These are phyloP conservation scores for Parus major DNA, from an alignment of 2,113 vertebrate genomes.

Conservation along the genomic window DNA sequence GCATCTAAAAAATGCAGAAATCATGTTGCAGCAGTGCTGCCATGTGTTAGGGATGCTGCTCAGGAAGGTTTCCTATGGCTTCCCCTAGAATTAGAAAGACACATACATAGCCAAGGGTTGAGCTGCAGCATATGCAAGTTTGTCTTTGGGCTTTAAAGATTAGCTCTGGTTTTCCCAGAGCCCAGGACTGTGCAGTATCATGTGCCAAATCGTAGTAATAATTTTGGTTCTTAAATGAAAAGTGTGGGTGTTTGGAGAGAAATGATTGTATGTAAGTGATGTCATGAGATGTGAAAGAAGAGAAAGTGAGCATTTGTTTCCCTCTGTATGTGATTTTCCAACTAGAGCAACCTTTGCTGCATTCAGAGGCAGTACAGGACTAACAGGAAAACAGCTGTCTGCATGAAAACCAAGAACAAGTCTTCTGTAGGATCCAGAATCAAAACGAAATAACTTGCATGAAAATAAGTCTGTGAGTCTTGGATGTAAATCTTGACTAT, in stretches of 20 bases:
- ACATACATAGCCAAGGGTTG: neutral
- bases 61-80: neutral
- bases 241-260: neutral
- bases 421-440: constrained; percentile 28
- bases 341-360: neutral
- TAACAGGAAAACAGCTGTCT: neutral
- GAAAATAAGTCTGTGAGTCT: neutral
- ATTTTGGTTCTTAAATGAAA: neutral
- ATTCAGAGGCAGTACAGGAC: neutral
- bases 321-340: neutral
- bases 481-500: neutral
- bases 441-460: neutral
- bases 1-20: neutral
- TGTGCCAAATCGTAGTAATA: neutral
- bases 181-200: neutral
- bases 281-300: neutral
- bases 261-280: neutral
- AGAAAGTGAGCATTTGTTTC: neutral
- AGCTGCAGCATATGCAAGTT: neutral
- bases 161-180: neutral
- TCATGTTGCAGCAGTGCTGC: neutral
- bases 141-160: neutral
- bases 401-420: neutral
- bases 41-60: neutral
- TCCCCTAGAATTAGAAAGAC: neutral